Evolutionary conservation across 2,797 vertebrate genomes (phyloP).

Genomic region (Zalophus californianus): DNA sequence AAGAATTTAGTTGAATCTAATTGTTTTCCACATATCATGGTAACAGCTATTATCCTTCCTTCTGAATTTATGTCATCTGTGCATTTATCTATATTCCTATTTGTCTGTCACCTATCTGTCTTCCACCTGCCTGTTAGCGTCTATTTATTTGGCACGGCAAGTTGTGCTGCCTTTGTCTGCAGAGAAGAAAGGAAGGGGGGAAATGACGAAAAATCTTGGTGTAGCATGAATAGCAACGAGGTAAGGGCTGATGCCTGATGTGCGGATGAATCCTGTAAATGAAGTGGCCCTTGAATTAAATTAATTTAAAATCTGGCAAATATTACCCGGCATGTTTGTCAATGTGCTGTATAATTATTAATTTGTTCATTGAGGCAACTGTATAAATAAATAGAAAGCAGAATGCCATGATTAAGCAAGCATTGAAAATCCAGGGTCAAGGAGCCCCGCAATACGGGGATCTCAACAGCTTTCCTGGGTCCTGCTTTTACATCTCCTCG

Average conservation of each 20-base stretch:
- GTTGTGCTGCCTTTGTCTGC: constrained; percentile 85
- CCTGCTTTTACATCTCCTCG: constrained; percentile 89
- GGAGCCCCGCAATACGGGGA: constrained; percentile 84
- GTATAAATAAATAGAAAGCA: constrained; percentile 92
- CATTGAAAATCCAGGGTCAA: constrained; percentile 90
- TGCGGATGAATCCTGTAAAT: constrained; percentile 90
- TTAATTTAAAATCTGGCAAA: constrained; percentile 93
- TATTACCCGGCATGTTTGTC: constrained; percentile 91
- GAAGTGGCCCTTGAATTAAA: constrained; percentile 92
- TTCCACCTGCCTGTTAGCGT: constrained; percentile 86
- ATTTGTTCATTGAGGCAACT: constrained; percentile 92
- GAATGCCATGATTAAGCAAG: constrained; percentile 90
- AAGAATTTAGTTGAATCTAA: constrained; percentile 84
- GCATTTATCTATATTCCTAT: constrained; percentile 85
- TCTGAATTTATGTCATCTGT: constrained; percentile 84
- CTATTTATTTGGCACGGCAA: constrained; percentile 86
- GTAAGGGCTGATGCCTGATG: constrained; percentile 87
- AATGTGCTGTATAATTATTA: constrained; percentile 93
- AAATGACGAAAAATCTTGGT: constrained; percentile 87
- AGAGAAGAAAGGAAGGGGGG: constrained; percentile 79
- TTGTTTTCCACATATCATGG: constrained; percentile 86
- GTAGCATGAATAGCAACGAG: constrained; percentile 88
- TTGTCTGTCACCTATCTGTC: constrained; percentile 87
- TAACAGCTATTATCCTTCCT: constrained; percentile 84
- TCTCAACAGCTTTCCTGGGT: constrained; percentile 90